Conservation (phyloP, 2,113 vertebrate species). For the Synodontis membranacea region DNA sequence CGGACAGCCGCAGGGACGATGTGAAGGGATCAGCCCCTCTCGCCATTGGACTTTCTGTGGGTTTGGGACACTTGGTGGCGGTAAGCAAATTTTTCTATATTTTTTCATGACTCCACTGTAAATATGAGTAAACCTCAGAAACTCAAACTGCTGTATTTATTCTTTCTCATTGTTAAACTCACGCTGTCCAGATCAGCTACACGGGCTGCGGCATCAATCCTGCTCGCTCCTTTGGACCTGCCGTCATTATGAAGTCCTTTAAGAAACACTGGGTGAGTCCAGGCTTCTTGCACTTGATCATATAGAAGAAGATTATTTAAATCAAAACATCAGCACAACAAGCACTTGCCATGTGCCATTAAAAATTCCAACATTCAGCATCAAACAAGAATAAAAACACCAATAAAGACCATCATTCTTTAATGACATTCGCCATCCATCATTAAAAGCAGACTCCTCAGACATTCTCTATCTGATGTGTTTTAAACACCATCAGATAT, state of each 20-base stretch:
- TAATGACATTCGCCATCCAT: neutral
- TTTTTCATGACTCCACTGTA: neutral
- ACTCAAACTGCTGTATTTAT: neutral
- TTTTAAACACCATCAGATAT: no score
- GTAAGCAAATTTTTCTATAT: conserved; percentile 67
- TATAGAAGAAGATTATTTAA: neutral
- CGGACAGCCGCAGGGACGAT: conserved; percentile 74
- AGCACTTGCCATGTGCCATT: neutral
- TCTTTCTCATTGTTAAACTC: neutral
- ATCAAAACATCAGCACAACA: neutral
- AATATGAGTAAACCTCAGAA: neutral
- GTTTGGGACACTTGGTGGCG: conserved; percentile 80
- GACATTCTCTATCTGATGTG: no score
- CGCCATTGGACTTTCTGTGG: conserved; percentile 81
- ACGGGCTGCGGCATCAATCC: conserved; percentile 86
- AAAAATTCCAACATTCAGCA: neutral
- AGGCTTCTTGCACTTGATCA: neutral
- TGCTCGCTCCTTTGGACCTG: conserved; percentile 82
- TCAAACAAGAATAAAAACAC: no score
- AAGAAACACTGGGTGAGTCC: conserved; percentile 81
- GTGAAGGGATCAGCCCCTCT: conserved; percentile 74
- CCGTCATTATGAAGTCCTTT: conserved; percentile 74
- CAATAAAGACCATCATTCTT: no score
- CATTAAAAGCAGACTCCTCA: neutral
- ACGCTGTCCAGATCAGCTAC: conserved; percentile 77